Percentiles rank a stretch among this genome's conserved stretches.
phyloP scores from a whole-genome alignment of 2,113 vertebrate species.

The Alexandromys fortis region DNA sequence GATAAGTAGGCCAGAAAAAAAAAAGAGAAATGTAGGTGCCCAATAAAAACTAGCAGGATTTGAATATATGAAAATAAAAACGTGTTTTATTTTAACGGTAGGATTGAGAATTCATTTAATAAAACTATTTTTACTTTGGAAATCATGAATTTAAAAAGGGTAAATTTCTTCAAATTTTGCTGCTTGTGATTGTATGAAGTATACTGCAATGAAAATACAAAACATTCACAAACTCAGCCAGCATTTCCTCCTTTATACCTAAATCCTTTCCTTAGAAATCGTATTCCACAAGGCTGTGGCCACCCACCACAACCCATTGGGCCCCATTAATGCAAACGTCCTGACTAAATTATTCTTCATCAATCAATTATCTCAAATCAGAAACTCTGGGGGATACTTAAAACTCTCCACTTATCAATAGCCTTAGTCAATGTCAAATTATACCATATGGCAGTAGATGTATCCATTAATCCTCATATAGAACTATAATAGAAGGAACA shows the following conservation, averaged over 20 bases:
- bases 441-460: slow-evolving; percentile 73
- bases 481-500: slow-evolving; percentile 65
- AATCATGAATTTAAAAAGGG: not conserved
- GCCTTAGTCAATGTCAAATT: slow-evolving; percentile 73
- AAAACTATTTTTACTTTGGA: not conserved
- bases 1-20: not conserved
- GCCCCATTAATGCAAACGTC: slow-evolving; percentile 32
- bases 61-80: not conserved
- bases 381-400: slow-evolving; percentile 58
- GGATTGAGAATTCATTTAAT: not conserved
- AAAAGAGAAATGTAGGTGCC: not conserved
- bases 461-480: slow-evolving; percentile 79
- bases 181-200: not conserved
- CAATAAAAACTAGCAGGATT: not conserved
- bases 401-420: slow-evolving; percentile 71
- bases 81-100: not conserved
- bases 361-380: slow-evolving; percentile 66
- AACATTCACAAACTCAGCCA: not conserved
- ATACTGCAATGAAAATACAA: not conserved
- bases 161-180: not conserved
- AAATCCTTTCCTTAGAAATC: not conserved
- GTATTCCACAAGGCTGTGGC: not conserved
- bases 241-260: not conserved
- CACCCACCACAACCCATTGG: not conserved
- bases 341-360: slow-evolving; percentile 61